These are phyloP conservation scores for Acanthosepion lycidas DNA, from an alignment of 2,888 invertebrate genomes.

Conservation along the genomic window DNA sequence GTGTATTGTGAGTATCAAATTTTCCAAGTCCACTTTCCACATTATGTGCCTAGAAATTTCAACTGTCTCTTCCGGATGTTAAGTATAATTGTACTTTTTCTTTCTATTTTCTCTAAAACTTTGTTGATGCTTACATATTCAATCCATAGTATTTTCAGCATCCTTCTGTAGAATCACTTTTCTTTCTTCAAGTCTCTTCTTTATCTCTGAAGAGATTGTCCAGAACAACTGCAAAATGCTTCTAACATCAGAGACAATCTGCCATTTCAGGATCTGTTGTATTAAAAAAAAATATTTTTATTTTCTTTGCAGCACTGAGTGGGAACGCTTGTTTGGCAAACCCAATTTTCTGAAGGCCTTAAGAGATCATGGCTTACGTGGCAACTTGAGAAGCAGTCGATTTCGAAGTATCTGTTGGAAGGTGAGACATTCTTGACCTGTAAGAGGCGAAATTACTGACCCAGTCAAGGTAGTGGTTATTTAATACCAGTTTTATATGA, in stretches of 20 bases:
- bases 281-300: background rate
- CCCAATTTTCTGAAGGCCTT: slow-evolving; percentile 65
- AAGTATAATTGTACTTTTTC: no score
- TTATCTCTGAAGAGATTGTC: no score
- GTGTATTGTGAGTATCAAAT: no score
- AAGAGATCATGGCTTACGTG: slow-evolving; percentile 66
- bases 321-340: slow-evolving; percentile 71
- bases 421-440: slow-evolving; percentile 57
- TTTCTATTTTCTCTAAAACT: no score
- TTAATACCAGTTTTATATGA: background rate
- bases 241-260: background rate
- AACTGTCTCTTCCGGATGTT: no score
- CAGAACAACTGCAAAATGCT: background rate
- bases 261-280: background rate
- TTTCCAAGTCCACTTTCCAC: no score
- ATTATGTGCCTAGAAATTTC: no score
- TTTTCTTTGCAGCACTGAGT: slow-evolving; percentile 67
- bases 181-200: no score
- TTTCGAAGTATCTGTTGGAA: slow-evolving; percentile 74
- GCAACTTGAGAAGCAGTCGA: slow-evolving; percentile 71
- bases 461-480: background rate
- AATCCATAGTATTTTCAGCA: no score
- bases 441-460: background rate
- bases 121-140: no score
- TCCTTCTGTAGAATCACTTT: no score